Evolutionary conservation across 1,140 invertebrate species (phyloP).

Genomic region (Notospermus geniculatus): DNA sequence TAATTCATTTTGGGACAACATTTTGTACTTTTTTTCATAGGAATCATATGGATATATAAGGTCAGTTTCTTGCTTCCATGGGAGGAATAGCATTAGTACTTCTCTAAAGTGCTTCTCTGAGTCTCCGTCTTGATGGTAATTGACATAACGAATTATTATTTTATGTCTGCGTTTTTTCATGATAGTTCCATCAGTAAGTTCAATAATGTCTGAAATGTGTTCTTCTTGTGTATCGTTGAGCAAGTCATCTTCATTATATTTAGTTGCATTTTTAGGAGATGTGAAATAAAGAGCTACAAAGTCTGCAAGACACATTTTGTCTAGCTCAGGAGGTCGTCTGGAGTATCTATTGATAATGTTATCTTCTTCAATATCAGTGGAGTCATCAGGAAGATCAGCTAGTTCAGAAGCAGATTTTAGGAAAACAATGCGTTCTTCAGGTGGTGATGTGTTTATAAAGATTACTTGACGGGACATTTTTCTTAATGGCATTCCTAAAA

Average conservation of each 20-base stretch:
- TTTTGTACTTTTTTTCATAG: conserved; percentile 4
- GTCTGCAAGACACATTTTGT: conserved; percentile 8
- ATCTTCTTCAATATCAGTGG: neutral
- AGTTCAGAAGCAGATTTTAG: conserved; percentile 16
- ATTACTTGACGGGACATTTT: conserved; percentile 19
- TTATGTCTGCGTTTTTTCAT: neutral
- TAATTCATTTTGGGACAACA: no score
- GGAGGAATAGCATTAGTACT: conserved; percentile 14
- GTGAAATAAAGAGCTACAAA: neutral
- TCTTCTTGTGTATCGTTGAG: no score
- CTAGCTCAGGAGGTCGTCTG: neutral
- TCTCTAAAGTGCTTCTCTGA: conserved; percentile 23
- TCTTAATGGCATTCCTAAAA: conserved; percentile 27
- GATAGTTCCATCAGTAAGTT: no score
- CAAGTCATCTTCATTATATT: no score
- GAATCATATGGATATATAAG: neutral
- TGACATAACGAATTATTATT: conserved; percentile 17
- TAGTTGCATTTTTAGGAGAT: neutral
- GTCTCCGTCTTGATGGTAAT: conserved; percentile 10
- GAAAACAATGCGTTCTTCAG: conserved; percentile 20
- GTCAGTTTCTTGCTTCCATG: conserved; percentile 16
- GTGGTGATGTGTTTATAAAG: conserved; percentile 26
- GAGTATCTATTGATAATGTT: neutral
- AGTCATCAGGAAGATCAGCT: neutral
- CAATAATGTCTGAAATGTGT: neutral